phyloP scores from a whole-genome alignment of 1,140 invertebrate genomes.

The Lasioglossum baleicum region DNA sequence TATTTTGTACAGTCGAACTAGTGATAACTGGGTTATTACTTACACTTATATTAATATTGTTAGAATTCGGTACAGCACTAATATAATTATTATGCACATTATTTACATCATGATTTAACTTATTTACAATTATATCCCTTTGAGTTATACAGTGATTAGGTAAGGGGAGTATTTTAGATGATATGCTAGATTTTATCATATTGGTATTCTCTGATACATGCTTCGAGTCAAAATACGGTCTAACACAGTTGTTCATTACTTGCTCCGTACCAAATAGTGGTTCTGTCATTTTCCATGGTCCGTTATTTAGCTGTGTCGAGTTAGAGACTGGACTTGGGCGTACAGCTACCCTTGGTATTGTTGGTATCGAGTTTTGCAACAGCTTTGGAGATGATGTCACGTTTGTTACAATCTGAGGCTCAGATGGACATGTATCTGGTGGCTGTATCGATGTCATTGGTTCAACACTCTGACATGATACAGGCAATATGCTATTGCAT shows the following conservation, averaged over 20 bases:
- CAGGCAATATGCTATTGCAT: slow-evolving; percentile 59
- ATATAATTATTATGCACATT: slow-evolving; percentile 66
- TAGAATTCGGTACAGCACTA: slow-evolving; percentile 53
- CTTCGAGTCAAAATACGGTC: slow-evolving; percentile 76
- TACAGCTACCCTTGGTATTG: slow-evolving; percentile 75
- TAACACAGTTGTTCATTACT: slow-evolving; percentile 67
- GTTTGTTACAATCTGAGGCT: slow-evolving; percentile 43
- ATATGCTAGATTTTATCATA: slow-evolving; percentile 77
- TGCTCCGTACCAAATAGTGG: slow-evolving; percentile 69
- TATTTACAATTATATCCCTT: slow-evolving; percentile 66
- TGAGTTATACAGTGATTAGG: slow-evolving; percentile 72
- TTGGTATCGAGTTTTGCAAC: slow-evolving; percentile 60
- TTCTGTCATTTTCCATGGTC: slow-evolving; percentile 72
- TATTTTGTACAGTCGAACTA: slow-evolving; percentile 64
- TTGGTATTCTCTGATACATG: slow-evolving; percentile 77
- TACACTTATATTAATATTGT: slow-evolving; percentile 52
- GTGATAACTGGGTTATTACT: slow-evolving; percentile 47
- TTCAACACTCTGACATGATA: slow-evolving; percentile 55
- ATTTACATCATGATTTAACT: slow-evolving; percentile 66
- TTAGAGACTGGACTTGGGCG: slow-evolving; percentile 72
- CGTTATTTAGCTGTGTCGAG: slow-evolving; percentile 47
- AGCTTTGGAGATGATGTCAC: slow-evolving; percentile 54
- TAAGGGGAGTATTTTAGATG: slow-evolving; percentile 71
- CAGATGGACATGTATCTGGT: slow-evolving; percentile 53
- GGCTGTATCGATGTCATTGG: slow-evolving; percentile 62